Base-by-base conservation (phyloP, 1,140 invertebrate genomes). In the Coboldia fuscipes region DNA sequence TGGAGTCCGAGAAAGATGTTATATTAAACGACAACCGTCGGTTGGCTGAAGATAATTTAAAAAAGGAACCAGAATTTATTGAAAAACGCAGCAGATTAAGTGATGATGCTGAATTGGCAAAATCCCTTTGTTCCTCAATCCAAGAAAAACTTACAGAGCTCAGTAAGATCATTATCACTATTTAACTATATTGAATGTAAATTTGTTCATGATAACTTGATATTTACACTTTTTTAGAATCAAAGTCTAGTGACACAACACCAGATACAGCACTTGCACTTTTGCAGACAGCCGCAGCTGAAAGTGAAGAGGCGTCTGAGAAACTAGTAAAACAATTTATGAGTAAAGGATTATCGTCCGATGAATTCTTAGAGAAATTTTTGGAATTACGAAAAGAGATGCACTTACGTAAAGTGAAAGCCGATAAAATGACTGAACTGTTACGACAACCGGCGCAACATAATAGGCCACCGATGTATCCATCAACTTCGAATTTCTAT, bases 291-390 rank as follows among this genome's bases (percentile, higher is more conserved):
- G 72, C 80, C 12, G 74, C 81, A 30, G 75, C 82, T 33, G 75
- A 86, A 64, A 72, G 74, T 30, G 86, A 93, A 58, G 84, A 90
- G 57, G 67, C 82, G 53, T 82, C 82, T 18, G 86, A 93, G 54
- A 63, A 65, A 35, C 48, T 78, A 27, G 71, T 79, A 1, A 70
- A 82, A 47, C 69, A 73, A 39, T 86, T 88, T 50, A 58, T 82
- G 27, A 61, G 68, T 19, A 72, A 70, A 26, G 70, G 76, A 39
- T 58, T 71, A 12, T 69, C 75, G 41, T 62, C 83, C 1, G 83
- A 88, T 15, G 64, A 70, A 37, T 89, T 86, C 46, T 50, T 89
- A 6, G 73, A 76, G 22, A 65, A 80, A 35, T 88, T 84, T 54
- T 58, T 78, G 32, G 60, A 62, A 2, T 61, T 68, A 40, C 61